Evolutionary conservation across 2,888 invertebrate species (phyloP).

Genomic region (Parochlus steinenii): DNA sequence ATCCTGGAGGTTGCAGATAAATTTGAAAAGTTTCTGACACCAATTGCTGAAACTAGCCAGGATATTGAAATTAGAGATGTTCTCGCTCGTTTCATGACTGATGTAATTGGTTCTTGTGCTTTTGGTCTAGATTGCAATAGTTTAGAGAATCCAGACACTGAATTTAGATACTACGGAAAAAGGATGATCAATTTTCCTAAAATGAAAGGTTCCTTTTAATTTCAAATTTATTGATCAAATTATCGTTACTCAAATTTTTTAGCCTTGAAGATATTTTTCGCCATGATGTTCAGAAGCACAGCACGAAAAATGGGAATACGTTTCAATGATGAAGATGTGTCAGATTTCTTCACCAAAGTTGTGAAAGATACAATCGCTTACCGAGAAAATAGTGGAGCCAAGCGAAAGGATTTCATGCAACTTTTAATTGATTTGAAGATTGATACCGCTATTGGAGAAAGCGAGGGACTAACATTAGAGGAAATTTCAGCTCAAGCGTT

Average conservation of each 20-base stretch:
- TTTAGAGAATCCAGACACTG: slow-evolving; percentile 1
- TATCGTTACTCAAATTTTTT: no score
- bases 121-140: slow-evolving; percentile 7
- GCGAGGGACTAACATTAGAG: slow-evolving; percentile 31
- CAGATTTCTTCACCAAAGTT: slow-evolving; percentile 30
- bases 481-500: slow-evolving; percentile 38
- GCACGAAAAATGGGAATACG: background rate
- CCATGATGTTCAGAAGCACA: slow-evolving; percentile 1
- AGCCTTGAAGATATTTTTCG: slow-evolving; percentile 3
- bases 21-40: background rate
- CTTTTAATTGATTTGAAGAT: slow-evolving; percentile 35
- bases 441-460: no score
- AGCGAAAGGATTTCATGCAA: slow-evolving; percentile 37
- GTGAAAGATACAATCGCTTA: slow-evolving; percentile 31
- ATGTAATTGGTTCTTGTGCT: slow-evolving; percentile 2
- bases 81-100: slow-evolving; percentile 6
- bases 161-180: background rate
- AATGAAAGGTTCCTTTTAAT: no score
- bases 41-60: background rate
- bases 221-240: no score
- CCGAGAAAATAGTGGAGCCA: slow-evolving; percentile 25
- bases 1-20: slow-evolving; percentile 1
- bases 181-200: slow-evolving; percentile 4
- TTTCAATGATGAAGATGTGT: slow-evolving; percentile 5
- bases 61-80: slow-evolving; percentile 8